phyloP scores from a whole-genome alignment of 2,113 vertebrate genomes.

The Callaeas wilsoni region DNA sequence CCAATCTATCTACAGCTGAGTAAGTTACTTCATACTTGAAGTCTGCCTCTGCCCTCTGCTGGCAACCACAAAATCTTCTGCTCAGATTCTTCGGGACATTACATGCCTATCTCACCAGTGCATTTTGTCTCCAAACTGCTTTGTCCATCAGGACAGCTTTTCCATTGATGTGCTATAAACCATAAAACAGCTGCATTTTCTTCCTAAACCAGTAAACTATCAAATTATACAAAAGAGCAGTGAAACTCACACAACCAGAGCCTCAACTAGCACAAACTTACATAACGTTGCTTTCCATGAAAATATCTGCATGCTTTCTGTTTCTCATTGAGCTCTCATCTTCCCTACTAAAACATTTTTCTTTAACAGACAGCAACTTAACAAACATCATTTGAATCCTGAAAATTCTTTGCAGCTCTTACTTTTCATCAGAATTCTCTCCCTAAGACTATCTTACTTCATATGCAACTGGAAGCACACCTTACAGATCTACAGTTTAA shows the following conservation, averaged over 20 bases:
- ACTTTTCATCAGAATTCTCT: neutral
- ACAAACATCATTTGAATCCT: neutral
- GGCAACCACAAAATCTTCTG: neutral
- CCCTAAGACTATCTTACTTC: neutral
- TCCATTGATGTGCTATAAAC: neutral
- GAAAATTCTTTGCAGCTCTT: neutral
- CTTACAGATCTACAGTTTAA: neutral
- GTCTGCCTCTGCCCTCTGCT: conserved; percentile 46
- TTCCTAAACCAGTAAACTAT: neutral
- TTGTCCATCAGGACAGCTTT: neutral
- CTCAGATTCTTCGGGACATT: neutral
- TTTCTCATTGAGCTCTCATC: neutral
- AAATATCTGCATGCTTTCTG: neutral
- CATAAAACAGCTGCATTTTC: neutral
- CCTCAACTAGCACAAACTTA: neutral
- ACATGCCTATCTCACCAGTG: neutral
- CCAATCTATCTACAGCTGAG: neutral
- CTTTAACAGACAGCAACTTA: neutral
- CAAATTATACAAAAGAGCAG: neutral
- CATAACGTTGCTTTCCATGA: neutral
- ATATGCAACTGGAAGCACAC: neutral
- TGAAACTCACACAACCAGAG: neutral
- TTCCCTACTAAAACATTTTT: neutral
- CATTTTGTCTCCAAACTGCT: neutral
- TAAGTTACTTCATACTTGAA: neutral